Percentiles rank a stretch among this genome's conserved stretches.
Evolutionary conservation across 2,888 invertebrate species (phyloP).

Genomic region (Sylvicola fuscatus): DNA sequence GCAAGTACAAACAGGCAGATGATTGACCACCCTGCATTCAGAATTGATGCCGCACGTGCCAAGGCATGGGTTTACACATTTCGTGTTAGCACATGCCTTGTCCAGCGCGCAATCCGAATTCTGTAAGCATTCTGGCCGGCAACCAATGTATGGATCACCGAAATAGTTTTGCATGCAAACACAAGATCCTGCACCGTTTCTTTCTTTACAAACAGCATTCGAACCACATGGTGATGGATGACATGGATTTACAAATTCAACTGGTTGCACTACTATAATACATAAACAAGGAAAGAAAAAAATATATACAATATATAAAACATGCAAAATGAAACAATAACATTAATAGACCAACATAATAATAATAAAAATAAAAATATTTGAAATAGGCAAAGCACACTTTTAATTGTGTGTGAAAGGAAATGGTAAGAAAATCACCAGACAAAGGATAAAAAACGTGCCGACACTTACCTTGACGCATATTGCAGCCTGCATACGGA

Average conservation of each 20-base stretch:
- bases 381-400: conserved; percentile 6
- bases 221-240: conserved; percentile 70
- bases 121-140: conserved; percentile 73
- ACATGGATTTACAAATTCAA: conserved; percentile 42
- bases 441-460: conserved; percentile 7
- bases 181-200: conserved; percentile 63
- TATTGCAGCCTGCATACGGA: conserved; percentile 55
- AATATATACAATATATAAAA: conserved; percentile 8
- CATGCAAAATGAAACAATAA: conserved; percentile 1
- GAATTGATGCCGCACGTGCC: conserved; percentile 70
- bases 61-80: conserved; percentile 65
- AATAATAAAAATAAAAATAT: conserved; percentile 5
- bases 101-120: conserved; percentile 63
- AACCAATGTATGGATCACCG: conserved; percentile 70
- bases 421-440: conserved; percentile 6
- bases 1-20: conserved; percentile 61
- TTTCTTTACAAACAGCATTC: conserved; percentile 67
- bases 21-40: conserved; percentile 62
- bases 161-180: conserved; percentile 61
- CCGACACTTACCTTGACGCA: conserved; percentile 32
- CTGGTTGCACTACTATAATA: conserved; percentile 30
- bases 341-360: conserved; percentile 2
- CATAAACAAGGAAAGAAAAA: conserved; percentile 7
- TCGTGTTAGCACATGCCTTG: conserved; percentile 62
- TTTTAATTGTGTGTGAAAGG: conserved; percentile 8